Conservation (phyloP, 2,113 vertebrate species). For the Halcyon senegalensis region DNA sequence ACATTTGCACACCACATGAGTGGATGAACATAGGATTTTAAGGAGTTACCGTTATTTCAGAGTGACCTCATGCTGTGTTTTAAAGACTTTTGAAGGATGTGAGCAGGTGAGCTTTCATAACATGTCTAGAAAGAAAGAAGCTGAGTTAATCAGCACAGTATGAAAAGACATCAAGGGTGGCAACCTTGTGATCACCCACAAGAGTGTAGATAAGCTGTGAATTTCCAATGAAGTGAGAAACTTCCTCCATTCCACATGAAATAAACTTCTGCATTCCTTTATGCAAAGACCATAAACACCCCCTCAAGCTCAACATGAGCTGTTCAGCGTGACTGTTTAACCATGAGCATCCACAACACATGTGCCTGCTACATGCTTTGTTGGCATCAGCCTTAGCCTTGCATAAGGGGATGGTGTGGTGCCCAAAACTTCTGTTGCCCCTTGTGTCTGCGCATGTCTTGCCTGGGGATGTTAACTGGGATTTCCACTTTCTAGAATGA, state of each 20-base stretch:
- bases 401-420: neutral
- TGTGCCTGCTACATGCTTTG: neutral
- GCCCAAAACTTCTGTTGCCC: neutral
- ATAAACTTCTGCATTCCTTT: neutral
- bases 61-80: neutral
- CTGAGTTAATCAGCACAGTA: neutral
- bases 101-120: neutral
- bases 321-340: neutral
- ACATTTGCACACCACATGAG: neutral
- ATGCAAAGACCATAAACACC: neutral
- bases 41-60: neutral
- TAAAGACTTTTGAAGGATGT: neutral
- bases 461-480: neutral
- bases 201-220: neutral
- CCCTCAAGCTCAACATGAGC: neutral
- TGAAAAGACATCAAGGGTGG: neutral
- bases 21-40: neutral
- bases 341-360: neutral
- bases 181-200: neutral
- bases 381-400: neutral
- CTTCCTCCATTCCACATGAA: neutral
- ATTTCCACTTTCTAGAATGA: neutral
- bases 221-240: neutral
- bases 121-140: neutral
- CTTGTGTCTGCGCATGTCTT: neutral